Conservation (phyloP, 2,888 invertebrate species). For the Tiliacea citrago region DNA sequence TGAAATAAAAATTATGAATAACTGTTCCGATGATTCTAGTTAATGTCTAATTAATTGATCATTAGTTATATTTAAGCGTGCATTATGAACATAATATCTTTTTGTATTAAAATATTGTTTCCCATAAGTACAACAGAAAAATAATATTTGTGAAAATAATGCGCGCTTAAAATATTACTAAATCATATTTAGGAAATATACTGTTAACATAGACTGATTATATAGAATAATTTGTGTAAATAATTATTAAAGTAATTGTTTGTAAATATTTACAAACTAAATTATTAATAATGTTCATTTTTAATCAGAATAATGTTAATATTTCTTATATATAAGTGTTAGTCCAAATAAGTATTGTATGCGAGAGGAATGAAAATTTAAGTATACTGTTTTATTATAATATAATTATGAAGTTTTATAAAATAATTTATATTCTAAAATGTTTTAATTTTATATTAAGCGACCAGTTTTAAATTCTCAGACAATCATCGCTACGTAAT, state of each 20-base stretch:
- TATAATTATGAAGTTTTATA: constrained; percentile 18
- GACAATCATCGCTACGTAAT: background rate
- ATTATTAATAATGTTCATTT: constrained; percentile 66
- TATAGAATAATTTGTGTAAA: constrained; percentile 76
- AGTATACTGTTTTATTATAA: constrained; percentile 25
- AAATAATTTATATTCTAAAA: background rate
- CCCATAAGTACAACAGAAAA: background rate
- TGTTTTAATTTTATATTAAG: background rate
- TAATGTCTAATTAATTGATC: constrained; percentile 54
- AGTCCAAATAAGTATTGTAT: constrained; percentile 61
- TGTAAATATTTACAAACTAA: constrained; percentile 71
- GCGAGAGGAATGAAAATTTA: constrained; percentile 24
- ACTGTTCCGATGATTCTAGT: constrained; percentile 56
- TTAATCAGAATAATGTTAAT: constrained; percentile 61
- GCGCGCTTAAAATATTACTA: constrained; percentile 29
- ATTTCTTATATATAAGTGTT: constrained; percentile 63
- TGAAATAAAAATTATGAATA: constrained; percentile 29
- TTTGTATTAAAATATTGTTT: constrained; percentile 4
- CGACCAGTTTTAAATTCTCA: background rate
- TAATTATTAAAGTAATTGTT: constrained; percentile 64
- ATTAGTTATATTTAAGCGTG: constrained; percentile 42
- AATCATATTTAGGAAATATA: constrained; percentile 63
- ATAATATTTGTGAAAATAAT: constrained; percentile 40
- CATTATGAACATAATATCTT: constrained; percentile 13
- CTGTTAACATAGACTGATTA: constrained; percentile 87